Evolutionary conservation across 2,113 vertebrate species (phyloP).

Genomic region (Eidolon helvum): DNA sequence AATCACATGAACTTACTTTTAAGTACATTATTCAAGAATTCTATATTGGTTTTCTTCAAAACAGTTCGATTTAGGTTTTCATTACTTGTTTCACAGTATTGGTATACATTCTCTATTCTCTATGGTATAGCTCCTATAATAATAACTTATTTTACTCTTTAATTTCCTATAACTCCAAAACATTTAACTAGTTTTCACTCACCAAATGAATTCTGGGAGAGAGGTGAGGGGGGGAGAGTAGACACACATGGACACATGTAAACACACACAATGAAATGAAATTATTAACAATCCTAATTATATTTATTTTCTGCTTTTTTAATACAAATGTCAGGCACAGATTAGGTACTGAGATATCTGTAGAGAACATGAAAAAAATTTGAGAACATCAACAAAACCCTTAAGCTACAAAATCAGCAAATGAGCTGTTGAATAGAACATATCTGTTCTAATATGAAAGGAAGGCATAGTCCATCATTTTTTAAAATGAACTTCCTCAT

Average conservation of each 20-base stretch:
- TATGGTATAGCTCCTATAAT: neutral
- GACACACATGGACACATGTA: neutral
- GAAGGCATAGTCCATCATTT: neutral
- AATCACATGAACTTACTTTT: conserved; percentile 32
- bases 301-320: neutral
- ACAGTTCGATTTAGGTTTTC: conserved; percentile 13
- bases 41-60: conserved; percentile 19
- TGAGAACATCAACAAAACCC: neutral
- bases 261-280: neutral
- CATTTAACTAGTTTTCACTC: conserved; percentile 29
- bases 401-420: neutral
- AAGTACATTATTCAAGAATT: conserved; percentile 28
- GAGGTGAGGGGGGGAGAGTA: neutral
- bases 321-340: neutral
- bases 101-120: neutral
- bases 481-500: neutral
- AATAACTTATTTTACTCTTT: conserved; percentile 31
- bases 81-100: conserved; percentile 22
- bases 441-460: neutral
- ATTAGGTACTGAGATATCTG: neutral
- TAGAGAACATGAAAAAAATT: neutral
- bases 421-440: neutral
- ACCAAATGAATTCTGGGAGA: conserved; percentile 8
- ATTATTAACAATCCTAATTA: neutral
- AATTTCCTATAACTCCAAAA: neutral